phyloP scores from a whole-genome alignment of 2,113 vertebrate genomes.

The Ammodytes dubius region DNA sequence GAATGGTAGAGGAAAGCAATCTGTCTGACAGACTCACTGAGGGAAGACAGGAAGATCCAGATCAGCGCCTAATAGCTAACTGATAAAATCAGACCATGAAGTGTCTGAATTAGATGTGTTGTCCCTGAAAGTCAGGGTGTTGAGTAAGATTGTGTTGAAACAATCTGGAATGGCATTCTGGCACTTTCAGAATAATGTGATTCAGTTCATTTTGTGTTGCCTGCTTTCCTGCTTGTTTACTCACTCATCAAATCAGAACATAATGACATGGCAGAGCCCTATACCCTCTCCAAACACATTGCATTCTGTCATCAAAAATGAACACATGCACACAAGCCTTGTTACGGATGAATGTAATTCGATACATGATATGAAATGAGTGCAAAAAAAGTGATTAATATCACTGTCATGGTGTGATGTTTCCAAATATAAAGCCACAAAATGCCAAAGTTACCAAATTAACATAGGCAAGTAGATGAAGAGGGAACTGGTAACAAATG shows the following conservation, averaged over 20 bases:
- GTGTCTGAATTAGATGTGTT: constrained; percentile 24
- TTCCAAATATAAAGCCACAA: not conserved
- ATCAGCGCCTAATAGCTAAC: constrained; percentile 37
- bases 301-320: not conserved
- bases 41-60: constrained; percentile 34
- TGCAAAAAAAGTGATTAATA: not conserved
- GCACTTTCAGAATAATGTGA: constrained; percentile 9
- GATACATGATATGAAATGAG: not conserved
- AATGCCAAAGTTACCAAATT: not conserved
- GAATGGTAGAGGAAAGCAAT: constrained; percentile 32
- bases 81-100: constrained; percentile 33
- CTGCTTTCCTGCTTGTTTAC: constrained; percentile 39
- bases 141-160: constrained; percentile 41
- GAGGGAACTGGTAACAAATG: not conserved
- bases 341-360: not conserved
- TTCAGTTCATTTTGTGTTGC: constrained; percentile 10
- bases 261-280: constrained; percentile 6
- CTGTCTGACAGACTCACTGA: constrained; percentile 28
- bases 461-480: not conserved
- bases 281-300: not conserved
- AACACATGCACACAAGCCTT: not conserved
- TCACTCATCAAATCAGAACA: constrained; percentile 33
- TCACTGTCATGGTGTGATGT: not conserved
- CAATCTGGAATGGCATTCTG: constrained; percentile 3
- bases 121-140: constrained; percentile 27